Evolutionary conservation across 2,797 vertebrate genomes (phyloP).

Genomic region (Heteromormyrus szaboi): DNA sequence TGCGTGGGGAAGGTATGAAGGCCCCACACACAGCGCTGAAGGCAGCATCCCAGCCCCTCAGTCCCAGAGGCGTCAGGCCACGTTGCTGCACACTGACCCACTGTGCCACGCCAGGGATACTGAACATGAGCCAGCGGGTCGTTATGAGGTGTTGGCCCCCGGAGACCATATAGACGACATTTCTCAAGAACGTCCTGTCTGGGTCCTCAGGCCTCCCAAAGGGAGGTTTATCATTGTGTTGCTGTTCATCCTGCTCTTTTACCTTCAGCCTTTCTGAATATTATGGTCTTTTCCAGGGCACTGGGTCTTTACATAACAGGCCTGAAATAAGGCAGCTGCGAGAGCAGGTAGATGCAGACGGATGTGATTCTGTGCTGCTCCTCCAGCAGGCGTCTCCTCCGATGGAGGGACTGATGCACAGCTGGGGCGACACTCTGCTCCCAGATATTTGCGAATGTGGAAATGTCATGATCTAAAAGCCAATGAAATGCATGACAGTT

Average conservation of each 20-base stretch:
- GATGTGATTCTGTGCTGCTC: neutral
- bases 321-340: neutral
- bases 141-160: neutral
- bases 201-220: neutral
- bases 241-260: neutral
- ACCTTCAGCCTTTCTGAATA: neutral
- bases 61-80: neutral
- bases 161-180: neutral
- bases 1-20: neutral
- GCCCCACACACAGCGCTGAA: neutral
- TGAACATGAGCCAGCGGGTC: neutral
- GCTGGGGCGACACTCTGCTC: neutral
- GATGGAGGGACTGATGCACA: neutral
- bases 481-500: neutral
- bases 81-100: neutral
- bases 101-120: neutral
- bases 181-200: neutral
- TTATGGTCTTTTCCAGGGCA: neutral
- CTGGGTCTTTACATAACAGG: neutral
- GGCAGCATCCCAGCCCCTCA: neutral
- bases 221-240: neutral
- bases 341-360: neutral
- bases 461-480: neutral
- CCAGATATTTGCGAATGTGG: neutral
- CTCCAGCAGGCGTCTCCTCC: neutral